phyloP scores from a whole-genome alignment of 92 coral and sea anemone genomes.

The Chrysogorgia sp. region DNA sequence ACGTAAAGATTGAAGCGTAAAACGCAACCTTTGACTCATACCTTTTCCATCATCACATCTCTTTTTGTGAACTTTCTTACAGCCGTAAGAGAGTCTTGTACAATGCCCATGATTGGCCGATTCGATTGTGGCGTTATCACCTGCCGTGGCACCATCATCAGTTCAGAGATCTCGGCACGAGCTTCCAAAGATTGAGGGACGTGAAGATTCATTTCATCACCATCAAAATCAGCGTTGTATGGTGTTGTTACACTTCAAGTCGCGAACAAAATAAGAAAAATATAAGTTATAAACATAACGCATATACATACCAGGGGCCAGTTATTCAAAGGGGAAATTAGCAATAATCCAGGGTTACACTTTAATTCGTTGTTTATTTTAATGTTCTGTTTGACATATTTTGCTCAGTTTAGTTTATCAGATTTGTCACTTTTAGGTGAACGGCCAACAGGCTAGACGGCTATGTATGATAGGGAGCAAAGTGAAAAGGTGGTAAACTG shows the following conservation, averaged over 20 bases:
- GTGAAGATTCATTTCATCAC: conserved; percentile 98
- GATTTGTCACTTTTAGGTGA: no score
- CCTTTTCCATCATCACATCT: conserved; percentile 97
- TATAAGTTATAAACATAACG: not conserved
- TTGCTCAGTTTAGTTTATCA: no score
- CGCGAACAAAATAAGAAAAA: not conserved
- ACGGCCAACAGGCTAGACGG: no score
- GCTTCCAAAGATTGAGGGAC: conserved; percentile 98
- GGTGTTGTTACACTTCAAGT: conserved; percentile 91
- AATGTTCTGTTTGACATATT: no score
- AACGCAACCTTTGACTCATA: conserved; percentile 16
- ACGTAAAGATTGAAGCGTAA: not conserved
- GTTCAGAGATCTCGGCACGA: conserved; percentile 92
- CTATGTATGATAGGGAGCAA: no score
- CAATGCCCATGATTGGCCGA: conserved; percentile 99
- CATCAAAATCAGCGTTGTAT: conserved; percentile 99
- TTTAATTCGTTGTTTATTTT: no score
- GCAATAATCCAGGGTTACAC: no score
- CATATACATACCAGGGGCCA: no score
- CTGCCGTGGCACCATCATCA: conserved; percentile 98
- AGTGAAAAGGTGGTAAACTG: no score
- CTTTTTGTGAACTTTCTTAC: conserved; percentile 93
- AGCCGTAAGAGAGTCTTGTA: conserved; percentile 97
- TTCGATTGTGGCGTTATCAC: conserved; percentile 96
- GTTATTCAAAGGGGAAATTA: no score